Evolutionary conservation across 2,113 vertebrate species (phyloP).

Genomic region (Globicephala melas): DNA sequence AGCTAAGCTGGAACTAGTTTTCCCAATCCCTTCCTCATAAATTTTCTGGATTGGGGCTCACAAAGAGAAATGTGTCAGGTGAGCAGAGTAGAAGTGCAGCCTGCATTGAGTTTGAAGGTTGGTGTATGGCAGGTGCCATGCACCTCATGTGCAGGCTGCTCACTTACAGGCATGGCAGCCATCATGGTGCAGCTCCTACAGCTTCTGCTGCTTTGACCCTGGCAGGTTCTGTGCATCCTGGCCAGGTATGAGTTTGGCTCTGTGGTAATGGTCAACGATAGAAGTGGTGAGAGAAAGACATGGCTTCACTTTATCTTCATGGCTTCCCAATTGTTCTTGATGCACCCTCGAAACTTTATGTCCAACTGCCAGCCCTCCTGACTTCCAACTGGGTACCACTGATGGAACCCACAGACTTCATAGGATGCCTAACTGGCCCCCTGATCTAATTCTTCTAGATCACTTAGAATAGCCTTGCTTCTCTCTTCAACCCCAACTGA

Average conservation of each 20-base stretch:
- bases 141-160: accelerated
- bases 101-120: accelerated
- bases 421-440: accelerated
- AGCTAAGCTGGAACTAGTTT: neutral
- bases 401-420: accelerated
- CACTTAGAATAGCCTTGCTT: neutral
- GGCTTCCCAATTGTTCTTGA: accelerated
- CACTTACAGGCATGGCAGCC: accelerated
- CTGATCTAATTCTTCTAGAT: neutral
- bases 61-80: accelerated
- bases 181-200: neutral
- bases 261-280: accelerated
- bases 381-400: accelerated
- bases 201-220: accelerated
- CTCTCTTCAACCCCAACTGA: neutral
- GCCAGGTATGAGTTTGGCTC: neutral
- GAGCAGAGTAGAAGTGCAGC: accelerated
- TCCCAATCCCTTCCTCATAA: neutral
- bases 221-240: neutral
- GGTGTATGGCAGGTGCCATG: too few relatives aligned
- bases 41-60: neutral
- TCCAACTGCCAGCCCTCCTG: too few relatives aligned
- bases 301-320: accelerated
- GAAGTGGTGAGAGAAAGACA: neutral
- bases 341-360: too few relatives aligned